phyloP scores from a whole-genome alignment of 2,113 vertebrate species.

The Seriola quinqueradiata region DNA sequence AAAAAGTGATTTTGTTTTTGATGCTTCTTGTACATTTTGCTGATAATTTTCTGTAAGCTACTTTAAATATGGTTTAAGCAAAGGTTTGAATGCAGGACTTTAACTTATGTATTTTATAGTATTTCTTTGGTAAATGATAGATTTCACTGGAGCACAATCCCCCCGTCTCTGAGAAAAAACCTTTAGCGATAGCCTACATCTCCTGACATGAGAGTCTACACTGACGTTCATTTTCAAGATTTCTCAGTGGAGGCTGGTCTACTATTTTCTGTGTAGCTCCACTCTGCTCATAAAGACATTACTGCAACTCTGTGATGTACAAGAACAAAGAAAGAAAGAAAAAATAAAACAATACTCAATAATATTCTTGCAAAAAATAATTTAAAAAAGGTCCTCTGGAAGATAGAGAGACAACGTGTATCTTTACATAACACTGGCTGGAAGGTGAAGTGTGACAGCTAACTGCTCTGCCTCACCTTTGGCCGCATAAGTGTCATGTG shows the following conservation, averaged over 20 bases:
- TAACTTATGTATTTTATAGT: not conserved
- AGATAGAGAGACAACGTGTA: not conserved
- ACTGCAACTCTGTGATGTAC: not conserved
- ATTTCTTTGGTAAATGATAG: not conserved
- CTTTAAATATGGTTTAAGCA: not conserved
- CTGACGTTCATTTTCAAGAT: not conserved
- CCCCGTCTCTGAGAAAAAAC: not conserved
- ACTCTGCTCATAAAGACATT: no score
- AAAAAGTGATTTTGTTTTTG: not conserved
- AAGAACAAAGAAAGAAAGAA: no score
- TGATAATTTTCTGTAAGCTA: not conserved
- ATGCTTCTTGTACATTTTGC: not conserved
- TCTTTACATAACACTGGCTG: not conserved
- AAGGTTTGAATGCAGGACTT: not conserved
- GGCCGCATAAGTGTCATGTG: slow-evolving; percentile 10
- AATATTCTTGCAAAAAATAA: no score
- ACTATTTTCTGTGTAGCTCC: no score
- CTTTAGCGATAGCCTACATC: not conserved
- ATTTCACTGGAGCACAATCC: not conserved
- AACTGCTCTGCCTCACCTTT: not conserved
- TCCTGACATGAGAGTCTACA: not conserved
- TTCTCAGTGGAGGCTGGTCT: not conserved
- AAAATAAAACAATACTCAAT: not conserved
- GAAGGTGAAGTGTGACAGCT: not conserved
- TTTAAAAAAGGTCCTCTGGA: not conserved